Evolutionary conservation across 2,888 invertebrate genomes (phyloP).

Genomic region (Flabesymbios commensalis): DNA sequence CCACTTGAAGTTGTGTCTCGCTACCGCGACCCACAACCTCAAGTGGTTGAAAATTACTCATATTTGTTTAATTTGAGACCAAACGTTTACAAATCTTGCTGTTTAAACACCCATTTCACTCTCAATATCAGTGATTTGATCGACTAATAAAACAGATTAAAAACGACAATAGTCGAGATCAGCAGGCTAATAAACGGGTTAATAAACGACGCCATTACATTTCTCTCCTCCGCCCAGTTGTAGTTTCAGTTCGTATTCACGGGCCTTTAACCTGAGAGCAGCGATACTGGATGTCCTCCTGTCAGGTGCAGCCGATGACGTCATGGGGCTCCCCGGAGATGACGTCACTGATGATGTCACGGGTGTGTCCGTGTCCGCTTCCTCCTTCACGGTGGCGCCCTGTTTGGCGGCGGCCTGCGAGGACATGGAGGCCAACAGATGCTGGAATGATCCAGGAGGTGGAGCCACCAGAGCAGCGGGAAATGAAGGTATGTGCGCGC

Average conservation of each 20-base stretch:
- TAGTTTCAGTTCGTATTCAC: slow-evolving; percentile 46
- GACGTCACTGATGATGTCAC: background rate
- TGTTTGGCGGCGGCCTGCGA: slow-evolving; percentile 23
- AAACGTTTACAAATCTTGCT: too few relatives aligned
- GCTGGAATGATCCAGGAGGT: slow-evolving; percentile 49
- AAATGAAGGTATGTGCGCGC: slow-evolving; percentile 21
- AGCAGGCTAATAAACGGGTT: too few relatives aligned
- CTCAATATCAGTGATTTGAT: too few relatives aligned
- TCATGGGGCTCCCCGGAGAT: background rate
- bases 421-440: slow-evolving; percentile 49
- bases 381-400: background rate
- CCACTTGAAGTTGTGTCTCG: too few relatives aligned
- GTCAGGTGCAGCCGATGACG: background rate
- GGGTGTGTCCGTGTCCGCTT: background rate
- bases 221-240: slow-evolving; percentile 12
- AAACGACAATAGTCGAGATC: too few relatives aligned
- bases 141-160: too few relatives aligned
- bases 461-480: slow-evolving; percentile 26
- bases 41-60: too few relatives aligned
- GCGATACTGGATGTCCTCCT: slow-evolving; percentile 39
- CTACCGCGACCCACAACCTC: too few relatives aligned
- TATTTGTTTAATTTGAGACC: too few relatives aligned
- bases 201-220: slow-evolving; percentile 1
- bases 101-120: too few relatives aligned
- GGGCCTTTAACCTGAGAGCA: slow-evolving; percentile 43